Conservation (phyloP, 2,113 vertebrate genomes). For the Actenoides hombroni region DNA sequence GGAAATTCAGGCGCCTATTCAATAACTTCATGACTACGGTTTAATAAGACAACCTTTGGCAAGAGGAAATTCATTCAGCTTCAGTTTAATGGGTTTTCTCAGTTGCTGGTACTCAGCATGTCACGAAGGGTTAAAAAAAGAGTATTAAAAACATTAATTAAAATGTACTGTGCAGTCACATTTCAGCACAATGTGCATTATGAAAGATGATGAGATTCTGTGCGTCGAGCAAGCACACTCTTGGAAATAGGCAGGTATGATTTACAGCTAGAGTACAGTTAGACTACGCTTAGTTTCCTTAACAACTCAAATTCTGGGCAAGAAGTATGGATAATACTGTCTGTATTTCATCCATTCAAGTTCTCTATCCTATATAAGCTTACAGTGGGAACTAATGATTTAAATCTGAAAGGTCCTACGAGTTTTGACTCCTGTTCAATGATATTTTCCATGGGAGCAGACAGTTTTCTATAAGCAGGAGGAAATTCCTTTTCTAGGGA, state of each 20-base stretch:
- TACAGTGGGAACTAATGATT: background rate
- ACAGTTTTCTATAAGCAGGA: background rate
- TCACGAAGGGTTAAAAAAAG: slow-evolving; percentile 1
- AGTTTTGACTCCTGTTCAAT: background rate
- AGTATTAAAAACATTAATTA: slow-evolving; percentile 10
- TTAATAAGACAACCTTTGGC: slow-evolving; percentile 42
- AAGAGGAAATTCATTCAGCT: background rate
- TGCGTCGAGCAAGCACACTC: fast-evolving
- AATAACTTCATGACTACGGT: background rate
- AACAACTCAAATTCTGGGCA: background rate
- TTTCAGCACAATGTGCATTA: background rate
- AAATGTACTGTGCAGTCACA: background rate
- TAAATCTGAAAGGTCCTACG: background rate
- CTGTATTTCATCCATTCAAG: background rate
- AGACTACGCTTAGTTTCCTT: background rate
- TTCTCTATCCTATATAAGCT: background rate
- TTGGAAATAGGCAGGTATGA: background rate
- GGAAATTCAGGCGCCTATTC: slow-evolving; percentile 6
- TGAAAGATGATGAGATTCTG: background rate
- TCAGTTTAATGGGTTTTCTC: background rate
- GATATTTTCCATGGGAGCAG: background rate
- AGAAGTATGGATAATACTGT: background rate
- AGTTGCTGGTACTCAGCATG: background rate
- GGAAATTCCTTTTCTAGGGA: background rate
- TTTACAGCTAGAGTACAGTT: background rate